phyloP scores from a whole-genome alignment of 2,888 invertebrate species.

The Microctonus aethiopoides region DNA sequence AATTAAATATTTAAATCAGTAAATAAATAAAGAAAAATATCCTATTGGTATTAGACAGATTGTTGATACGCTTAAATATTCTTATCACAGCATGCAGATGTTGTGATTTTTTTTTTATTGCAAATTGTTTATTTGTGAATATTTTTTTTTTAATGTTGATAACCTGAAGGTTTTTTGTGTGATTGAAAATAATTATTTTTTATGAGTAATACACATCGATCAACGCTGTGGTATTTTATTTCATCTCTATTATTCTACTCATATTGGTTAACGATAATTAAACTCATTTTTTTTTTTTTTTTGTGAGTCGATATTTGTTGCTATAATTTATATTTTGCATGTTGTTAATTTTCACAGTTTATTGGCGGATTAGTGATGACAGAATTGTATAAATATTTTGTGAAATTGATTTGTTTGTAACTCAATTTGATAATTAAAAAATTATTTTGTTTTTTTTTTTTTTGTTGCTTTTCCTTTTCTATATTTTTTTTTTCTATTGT shows the following conservation, averaged over 20 bases:
- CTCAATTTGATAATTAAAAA: neutral
- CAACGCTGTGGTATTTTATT: neutral
- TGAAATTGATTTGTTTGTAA: neutral
- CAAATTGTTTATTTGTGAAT: neutral
- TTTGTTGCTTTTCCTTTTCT: too few species aligned
- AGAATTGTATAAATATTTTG: neutral
- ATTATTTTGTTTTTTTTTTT: too few species aligned
- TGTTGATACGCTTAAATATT: slow-evolving; percentile 62
- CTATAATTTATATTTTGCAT: neutral
- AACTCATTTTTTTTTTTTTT: too few species aligned
- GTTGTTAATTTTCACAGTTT: neutral
- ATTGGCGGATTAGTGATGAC: neutral
- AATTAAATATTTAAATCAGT: neutral
- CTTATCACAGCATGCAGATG: slow-evolving; percentile 60
- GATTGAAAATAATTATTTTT: neutral
- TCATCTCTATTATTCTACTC: neutral
- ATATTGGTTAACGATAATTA: neutral
- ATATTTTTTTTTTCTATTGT: too few species aligned
- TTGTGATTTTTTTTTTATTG: slow-evolving; percentile 25
- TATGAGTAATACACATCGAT: neutral
- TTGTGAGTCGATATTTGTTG: neutral
- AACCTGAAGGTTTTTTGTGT: neutral
- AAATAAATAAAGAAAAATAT: neutral
- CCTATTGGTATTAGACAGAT: slow-evolving; percentile 49
- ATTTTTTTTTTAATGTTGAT: too few species aligned